Base-by-base conservation (phyloP, 2,888 invertebrate genomes). In the Physocephala rufipes region DNA sequence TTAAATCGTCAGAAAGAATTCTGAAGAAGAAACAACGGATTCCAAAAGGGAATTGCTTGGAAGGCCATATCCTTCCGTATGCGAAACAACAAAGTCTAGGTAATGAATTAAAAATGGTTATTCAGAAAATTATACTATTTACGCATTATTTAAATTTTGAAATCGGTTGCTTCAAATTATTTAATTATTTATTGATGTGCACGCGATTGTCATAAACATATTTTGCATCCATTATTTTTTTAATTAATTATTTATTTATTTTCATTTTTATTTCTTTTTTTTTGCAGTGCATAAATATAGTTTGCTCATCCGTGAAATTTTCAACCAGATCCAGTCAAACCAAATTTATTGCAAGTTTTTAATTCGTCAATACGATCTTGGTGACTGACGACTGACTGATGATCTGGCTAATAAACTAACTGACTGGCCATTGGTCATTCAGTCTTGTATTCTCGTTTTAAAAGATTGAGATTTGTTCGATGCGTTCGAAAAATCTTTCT, bases 401-500 rank as follows among this genome's bases (percentile, higher is more conserved):
- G 47, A 16, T 1, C 16, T 16, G 47, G n/a, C 65, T 47, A 9
- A 21, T 9, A 21, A 49, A 49, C 19, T 7, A 15, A 49, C 19
- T n/a, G 49, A 24, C 24, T 26, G 47, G 2, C 63, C 63, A 45
- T 43, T 28, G 62, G 62, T 45, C 67, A 55, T 4, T 36, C 36
- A 36, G 30, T 15, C 51, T 15, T 36, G 49, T 62, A 36, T 15
- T 30, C 19, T 69, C 36, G 43, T 51, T 53, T 69, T 67, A 61
- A 59, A 15, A 45, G 67, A 45, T 67, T 59, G 59, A 59, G 67
- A 67, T 68, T 68, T 67, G 71, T 61, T 62, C 51, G 64, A 26
- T 36, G 51, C 36, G 59, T 45, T 55, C 67, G 67, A 67, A n/a
- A 36, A 79, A 79, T 78, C 79, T 81, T 85, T 84, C 85, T 84